phyloP scores from a whole-genome alignment of 2,888 invertebrate species.

The Melanotus villosus region DNA sequence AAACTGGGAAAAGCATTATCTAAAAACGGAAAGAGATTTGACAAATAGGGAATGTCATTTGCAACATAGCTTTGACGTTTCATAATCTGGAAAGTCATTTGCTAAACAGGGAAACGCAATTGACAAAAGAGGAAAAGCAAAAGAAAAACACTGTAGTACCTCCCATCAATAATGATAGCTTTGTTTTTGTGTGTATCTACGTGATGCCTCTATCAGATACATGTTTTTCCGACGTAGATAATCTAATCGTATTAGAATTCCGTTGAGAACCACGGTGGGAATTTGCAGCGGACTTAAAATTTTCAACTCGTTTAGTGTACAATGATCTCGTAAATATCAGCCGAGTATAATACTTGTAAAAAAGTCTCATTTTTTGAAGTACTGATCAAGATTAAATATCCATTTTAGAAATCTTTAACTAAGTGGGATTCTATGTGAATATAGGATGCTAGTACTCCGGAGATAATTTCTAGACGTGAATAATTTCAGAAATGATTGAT shows the following conservation, averaged over 20 bases:
- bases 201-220: not conserved
- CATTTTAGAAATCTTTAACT: too few relatives aligned
- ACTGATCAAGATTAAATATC: too few relatives aligned
- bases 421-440: not conserved
- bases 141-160: not conserved
- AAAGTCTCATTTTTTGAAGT: too few relatives aligned
- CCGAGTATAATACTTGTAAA: not conserved
- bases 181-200: not conserved
- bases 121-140: too few relatives aligned
- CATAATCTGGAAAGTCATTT: too few relatives aligned
- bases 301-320: not conserved
- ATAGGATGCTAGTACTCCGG: not conserved
- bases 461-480: not conserved
- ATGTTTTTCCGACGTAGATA: not conserved
- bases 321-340: not conserved
- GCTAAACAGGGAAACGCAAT: too few relatives aligned
- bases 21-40: too few relatives aligned
- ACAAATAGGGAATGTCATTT: too few relatives aligned
- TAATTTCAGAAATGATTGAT: constrained; percentile 13
- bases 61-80: too few relatives aligned
- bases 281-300: not conserved
- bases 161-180: not conserved
- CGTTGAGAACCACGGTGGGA: not conserved
- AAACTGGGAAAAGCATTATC: too few relatives aligned
- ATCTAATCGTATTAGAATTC: not conserved